These are phyloP conservation scores for Dendroctonus valens DNA, from an alignment of 1,140 invertebrate genomes.

Conservation along the genomic window DNA sequence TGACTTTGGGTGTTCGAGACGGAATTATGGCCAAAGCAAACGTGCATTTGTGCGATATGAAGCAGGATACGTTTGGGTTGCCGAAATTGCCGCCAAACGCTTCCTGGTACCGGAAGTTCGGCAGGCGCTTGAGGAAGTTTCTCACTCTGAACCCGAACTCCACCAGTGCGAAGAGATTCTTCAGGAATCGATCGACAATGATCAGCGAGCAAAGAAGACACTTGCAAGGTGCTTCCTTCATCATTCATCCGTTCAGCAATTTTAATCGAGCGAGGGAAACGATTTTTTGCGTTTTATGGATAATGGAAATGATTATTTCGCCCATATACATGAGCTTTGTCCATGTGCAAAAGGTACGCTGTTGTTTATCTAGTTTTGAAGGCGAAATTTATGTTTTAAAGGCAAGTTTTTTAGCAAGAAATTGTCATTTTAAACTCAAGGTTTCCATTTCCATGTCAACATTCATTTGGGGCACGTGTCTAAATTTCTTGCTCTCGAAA, in stretches of 20 bases:
- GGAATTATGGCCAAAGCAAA: constrained; percentile 11
- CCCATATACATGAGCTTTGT: constrained; percentile 25
- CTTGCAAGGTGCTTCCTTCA: constrained; percentile 8
- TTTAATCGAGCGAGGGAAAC: constrained; percentile 18
- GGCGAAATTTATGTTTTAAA: too few species aligned
- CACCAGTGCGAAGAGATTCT: constrained; percentile 18
- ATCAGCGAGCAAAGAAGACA: constrained; percentile 26
- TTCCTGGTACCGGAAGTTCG: constrained; percentile 16
- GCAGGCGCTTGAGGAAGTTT: constrained; percentile 8
- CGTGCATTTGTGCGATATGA: constrained; percentile 20
- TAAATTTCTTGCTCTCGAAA: neutral
- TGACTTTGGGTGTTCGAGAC: neutral
- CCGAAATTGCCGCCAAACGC: constrained; percentile 27
- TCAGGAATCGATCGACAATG: constrained; percentile 24
- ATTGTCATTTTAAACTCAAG: too few species aligned
- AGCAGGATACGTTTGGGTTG: constrained; percentile 17
- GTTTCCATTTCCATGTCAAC: too few species aligned
- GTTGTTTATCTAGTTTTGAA: neutral
- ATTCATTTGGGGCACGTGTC: neutral
- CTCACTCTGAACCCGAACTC: constrained; percentile 24
- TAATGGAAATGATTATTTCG: constrained; percentile 20
- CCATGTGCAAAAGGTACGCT: constrained; percentile 14
- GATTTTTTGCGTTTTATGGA: constrained; percentile 29
- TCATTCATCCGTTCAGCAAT: constrained; percentile 34
- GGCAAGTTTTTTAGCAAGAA: too few species aligned